Conservation (phyloP, 2,113 vertebrate species). For the Collichthys lucidus region DNA sequence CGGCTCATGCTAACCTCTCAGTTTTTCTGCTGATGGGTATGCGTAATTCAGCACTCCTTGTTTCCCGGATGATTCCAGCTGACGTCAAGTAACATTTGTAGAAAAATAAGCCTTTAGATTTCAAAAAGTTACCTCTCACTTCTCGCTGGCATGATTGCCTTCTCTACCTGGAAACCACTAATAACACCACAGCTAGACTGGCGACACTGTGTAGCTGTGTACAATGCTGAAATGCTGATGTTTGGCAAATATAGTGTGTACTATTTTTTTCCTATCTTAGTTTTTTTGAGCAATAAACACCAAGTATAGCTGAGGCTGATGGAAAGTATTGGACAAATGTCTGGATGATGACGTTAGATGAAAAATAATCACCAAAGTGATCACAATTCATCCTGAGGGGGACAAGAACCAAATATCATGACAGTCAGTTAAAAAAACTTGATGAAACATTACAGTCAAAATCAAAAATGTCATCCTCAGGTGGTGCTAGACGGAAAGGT, state of each 20-base stretch:
- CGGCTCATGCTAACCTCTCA: neutral
- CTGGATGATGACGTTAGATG: neutral
- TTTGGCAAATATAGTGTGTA: neutral
- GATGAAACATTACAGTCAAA: too few species aligned
- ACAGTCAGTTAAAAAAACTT: neutral
- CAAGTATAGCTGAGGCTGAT: neutral
- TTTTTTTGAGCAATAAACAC: neutral
- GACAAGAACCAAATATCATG: neutral
- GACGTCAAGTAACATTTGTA: neutral
- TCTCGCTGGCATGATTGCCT: neutral
- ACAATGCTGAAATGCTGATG: neutral
- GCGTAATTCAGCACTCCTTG: slow-evolving; percentile 3
- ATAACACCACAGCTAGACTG: neutral
- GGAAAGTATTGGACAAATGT: neutral
- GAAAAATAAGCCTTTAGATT: neutral
- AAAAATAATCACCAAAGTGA: neutral
- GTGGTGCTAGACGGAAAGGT: too few species aligned
- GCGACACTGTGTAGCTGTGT: neutral
- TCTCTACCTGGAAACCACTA: neutral
- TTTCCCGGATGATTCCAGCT: slow-evolving; percentile 1
- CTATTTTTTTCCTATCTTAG: neutral
- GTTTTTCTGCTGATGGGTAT: neutral
- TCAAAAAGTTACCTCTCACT: neutral
- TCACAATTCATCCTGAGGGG: neutral
- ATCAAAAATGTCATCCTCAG: too few species aligned